phyloP scores from a whole-genome alignment of 2,113 vertebrate species.

The Procapra przewalskii region DNA sequence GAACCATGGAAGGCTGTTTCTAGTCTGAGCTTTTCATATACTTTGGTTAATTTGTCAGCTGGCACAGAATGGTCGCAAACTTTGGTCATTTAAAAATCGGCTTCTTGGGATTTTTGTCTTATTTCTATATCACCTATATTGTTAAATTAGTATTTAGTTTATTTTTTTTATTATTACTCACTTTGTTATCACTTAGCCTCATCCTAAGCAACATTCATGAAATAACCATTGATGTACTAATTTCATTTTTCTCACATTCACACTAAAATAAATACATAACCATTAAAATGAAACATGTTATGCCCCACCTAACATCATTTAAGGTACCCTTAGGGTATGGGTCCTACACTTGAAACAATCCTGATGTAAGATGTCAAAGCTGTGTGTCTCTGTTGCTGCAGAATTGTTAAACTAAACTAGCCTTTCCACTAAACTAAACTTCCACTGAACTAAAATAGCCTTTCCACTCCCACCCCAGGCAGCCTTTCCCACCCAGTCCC shows the following conservation, averaged over 20 bases:
- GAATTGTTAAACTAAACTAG: not conserved
- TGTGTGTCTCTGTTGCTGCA: not conserved
- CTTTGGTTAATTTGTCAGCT: not conserved
- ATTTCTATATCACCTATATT: not conserved
- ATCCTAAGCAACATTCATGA: not conserved
- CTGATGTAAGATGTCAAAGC: not conserved
- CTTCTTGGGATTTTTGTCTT: not conserved
- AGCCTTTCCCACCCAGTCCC: not conserved
- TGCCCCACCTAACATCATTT: not conserved
- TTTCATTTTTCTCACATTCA: slow-evolving; percentile 18
- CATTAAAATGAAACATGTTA: not conserved
- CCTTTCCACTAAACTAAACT: not conserved
- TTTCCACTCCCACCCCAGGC: not conserved
- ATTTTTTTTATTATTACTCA: not conserved
- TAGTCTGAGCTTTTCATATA: not conserved
- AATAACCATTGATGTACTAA: not conserved
- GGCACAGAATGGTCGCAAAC: not conserved
- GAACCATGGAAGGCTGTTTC: not conserved
- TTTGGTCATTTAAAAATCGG: not conserved
- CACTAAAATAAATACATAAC: not conserved
- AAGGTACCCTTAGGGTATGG: not conserved
- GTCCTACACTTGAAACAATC: not conserved
- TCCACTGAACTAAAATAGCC: not conserved
- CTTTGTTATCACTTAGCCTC: not conserved
- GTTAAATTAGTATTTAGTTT: not conserved